phyloP scores from a whole-genome alignment of 2,113 vertebrate genomes.

The Indri indri region DNA sequence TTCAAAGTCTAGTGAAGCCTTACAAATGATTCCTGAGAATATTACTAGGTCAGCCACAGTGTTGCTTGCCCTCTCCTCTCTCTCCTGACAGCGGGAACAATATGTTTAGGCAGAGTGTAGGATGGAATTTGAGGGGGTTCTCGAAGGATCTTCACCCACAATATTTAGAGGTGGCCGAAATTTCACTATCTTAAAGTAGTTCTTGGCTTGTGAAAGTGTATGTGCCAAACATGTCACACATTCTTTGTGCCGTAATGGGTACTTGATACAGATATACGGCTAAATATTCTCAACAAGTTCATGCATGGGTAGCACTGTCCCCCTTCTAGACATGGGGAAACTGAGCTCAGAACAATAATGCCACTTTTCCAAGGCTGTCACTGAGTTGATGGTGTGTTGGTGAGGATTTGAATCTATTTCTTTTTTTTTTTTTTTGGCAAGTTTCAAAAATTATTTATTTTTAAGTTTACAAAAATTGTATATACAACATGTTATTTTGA shows the following conservation, averaged over 20 bases:
- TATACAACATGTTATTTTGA: too few species aligned
- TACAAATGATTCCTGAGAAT: constrained; percentile 25
- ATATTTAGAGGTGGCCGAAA: not conserved
- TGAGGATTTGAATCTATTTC: not conserved
- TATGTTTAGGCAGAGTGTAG: not conserved
- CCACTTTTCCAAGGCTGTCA: not conserved
- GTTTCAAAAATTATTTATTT: too few species aligned
- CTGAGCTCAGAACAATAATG: not conserved
- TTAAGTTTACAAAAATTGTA: too few species aligned
- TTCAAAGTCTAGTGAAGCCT: not conserved
- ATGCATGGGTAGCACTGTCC: fast-evolving
- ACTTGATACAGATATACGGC: too few species aligned
- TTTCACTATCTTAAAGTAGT: not conserved
- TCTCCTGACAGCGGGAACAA: not conserved
- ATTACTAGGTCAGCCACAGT: not conserved
- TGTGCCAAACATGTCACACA: not conserved
- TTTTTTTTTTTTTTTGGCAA: too few species aligned
- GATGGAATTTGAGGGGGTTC: not conserved
- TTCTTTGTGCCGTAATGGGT: not conserved
- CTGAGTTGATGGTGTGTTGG: not conserved
- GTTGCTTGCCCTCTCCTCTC: not conserved
- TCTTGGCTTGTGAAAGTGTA: not conserved
- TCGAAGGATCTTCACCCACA: not conserved
- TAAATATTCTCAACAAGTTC: not conserved
- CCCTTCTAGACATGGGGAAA: not conserved